Percentiles rank a stretch among this genome's conserved stretches.
phyloP scores from a whole-genome alignment of 2,113 vertebrate species.

The Tupaia tana region DNA sequence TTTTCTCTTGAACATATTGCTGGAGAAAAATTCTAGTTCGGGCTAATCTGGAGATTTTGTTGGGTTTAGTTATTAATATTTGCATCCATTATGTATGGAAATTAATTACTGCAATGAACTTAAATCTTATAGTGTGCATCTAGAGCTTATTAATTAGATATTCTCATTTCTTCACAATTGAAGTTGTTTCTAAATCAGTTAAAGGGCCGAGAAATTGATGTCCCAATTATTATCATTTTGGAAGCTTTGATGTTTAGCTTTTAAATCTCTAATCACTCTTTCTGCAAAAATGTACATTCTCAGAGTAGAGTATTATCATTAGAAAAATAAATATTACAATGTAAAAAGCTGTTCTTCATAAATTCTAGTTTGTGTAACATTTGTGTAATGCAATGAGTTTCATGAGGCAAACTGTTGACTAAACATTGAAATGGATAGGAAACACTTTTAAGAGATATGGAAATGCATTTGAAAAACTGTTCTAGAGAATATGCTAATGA shows the following conservation, averaged over 20 bases:
- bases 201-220: conserved; percentile 64
- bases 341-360: conserved; percentile 5
- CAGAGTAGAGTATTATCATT: conserved; percentile 59
- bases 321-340: conserved; percentile 63
- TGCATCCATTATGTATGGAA: conserved; percentile 73
- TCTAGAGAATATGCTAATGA: background rate
- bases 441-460: accelerated
- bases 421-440: background rate
- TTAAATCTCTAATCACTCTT: conserved; percentile 67
- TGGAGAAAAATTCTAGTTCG: background rate
- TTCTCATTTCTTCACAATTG: conserved; percentile 72
- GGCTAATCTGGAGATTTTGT: background rate
- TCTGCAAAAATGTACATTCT: conserved; percentile 60
- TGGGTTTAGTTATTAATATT: conserved; percentile 54
- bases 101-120: conserved; percentile 76
- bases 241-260: conserved; percentile 73
- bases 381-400: background rate
- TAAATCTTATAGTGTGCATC: conserved; percentile 69
- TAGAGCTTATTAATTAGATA: conserved; percentile 72
- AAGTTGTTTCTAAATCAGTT: conserved; percentile 64
- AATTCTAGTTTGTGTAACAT: background rate
- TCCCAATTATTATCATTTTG: conserved; percentile 65
- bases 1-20: background rate
- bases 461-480: background rate
- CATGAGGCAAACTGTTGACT: background rate